phyloP scores from a whole-genome alignment of 2,888 invertebrate species.

The Cistogaster globosa region DNA sequence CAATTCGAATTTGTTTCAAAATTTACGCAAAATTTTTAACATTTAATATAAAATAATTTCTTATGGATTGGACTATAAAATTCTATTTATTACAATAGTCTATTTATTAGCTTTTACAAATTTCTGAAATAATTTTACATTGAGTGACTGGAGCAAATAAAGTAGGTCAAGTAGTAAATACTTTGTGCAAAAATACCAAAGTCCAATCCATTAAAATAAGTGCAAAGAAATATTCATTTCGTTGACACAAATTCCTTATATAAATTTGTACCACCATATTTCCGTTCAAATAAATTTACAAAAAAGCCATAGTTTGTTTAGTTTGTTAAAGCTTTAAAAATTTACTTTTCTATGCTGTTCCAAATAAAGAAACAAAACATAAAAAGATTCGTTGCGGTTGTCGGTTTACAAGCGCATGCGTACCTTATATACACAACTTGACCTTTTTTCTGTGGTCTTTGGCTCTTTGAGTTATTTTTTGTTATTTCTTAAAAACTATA shows the following conservation, averaged over 20 bases:
- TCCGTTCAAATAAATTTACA: slow-evolving; percentile 3
- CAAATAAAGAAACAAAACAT: slow-evolving; percentile 14
- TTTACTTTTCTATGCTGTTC: slow-evolving; percentile 22
- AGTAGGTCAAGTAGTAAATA: too few relatives aligned
- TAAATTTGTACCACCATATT: neutral
- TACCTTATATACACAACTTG: slow-evolving; percentile 45
- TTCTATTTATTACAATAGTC: too few relatives aligned
- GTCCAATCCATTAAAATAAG: neutral
- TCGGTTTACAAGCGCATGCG: slow-evolving; percentile 58
- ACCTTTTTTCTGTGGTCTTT: slow-evolving; percentile 59
- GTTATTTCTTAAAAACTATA: slow-evolving; percentile 60
- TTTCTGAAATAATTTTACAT: too few relatives aligned
- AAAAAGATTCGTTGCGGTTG: slow-evolving; percentile 58
- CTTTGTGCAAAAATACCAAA: too few relatives aligned
- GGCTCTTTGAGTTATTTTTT: slow-evolving; percentile 10
- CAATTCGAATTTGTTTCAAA: too few relatives aligned
- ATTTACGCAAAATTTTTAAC: too few relatives aligned
- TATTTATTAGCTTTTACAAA: too few relatives aligned
- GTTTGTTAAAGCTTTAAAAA: slow-evolving; percentile 22
- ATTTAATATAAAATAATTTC: too few relatives aligned
- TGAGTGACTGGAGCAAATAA: too few relatives aligned
- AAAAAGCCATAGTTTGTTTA: slow-evolving; percentile 1
- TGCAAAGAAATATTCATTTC: neutral
- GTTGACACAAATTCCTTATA: neutral
- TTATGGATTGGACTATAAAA: too few relatives aligned